These are phyloP conservation scores for Achlya flavicornis DNA, from an alignment of 2,888 invertebrate species.

Conservation along the genomic window DNA sequence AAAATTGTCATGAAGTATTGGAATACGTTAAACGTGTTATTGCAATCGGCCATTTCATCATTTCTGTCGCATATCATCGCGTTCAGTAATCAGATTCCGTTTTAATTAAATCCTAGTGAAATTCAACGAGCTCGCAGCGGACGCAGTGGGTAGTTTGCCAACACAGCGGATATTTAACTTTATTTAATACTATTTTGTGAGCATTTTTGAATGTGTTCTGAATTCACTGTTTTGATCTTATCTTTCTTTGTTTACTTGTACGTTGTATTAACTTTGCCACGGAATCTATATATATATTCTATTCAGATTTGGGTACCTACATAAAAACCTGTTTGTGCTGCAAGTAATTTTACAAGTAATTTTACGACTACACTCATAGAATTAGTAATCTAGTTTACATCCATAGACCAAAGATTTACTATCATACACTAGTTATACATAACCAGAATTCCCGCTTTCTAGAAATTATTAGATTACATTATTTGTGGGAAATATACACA, in stretches of 20 bases:
- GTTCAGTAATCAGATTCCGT: slow-evolving; percentile 46
- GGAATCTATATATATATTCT: too few species aligned
- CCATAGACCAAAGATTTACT: too few species aligned
- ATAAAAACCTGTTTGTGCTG: too few species aligned
- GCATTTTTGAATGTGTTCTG: slow-evolving; percentile 2
- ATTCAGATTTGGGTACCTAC: too few species aligned
- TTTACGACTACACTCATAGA: too few species aligned
- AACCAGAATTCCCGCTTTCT: too few species aligned
- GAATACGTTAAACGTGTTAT: neutral
- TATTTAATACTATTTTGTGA: slow-evolving; percentile 6
- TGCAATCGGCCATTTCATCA: slow-evolving; percentile 8
- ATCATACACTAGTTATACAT: too few species aligned
- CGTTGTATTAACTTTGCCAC: too few species aligned
- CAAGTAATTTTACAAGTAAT: too few species aligned
- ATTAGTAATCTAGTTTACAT: too few species aligned
- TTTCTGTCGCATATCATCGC: slow-evolving; percentile 20
- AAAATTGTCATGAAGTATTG: neutral
- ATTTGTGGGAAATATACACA: too few species aligned
- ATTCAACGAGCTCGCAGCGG: slow-evolving; percentile 30
- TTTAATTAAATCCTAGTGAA: slow-evolving; percentile 57
- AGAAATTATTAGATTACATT: too few species aligned
- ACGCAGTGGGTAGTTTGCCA: slow-evolving; percentile 36
- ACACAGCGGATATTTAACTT: slow-evolving; percentile 43
- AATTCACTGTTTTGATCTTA: neutral
- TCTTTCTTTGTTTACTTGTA: neutral